Evolutionary conservation across 2,797 vertebrate genomes (phyloP).

Genomic region (Pteropus rufus): DNA sequence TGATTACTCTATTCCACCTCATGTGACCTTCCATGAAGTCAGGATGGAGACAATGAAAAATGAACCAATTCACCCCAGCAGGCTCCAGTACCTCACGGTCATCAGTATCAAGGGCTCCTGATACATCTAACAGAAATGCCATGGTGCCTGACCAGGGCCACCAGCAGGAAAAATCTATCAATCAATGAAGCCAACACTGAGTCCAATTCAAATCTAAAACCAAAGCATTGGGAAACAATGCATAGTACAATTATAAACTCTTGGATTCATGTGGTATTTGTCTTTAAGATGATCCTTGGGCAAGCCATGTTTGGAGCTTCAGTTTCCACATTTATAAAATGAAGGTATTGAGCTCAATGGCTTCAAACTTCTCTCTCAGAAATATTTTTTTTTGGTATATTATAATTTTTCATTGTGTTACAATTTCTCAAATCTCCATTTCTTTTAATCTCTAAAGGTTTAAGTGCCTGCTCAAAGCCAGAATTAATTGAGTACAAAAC

Average conservation of each 20-base stretch:
- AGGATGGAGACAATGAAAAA: conserved; percentile 65
- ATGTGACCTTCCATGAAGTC: conserved; percentile 51
- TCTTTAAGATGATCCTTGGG: neutral
- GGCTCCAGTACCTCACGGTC: conserved; percentile 57
- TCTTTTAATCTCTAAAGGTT: conserved; percentile 10
- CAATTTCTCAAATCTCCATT: neutral
- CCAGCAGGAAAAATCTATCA: conserved; percentile 18
- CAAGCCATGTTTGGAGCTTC: neutral
- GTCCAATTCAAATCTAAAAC: neutral
- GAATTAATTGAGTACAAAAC: conserved; percentile 42
- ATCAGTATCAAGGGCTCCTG: conserved; percentile 63
- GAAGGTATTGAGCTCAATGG: neutral
- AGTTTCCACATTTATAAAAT: conserved; percentile 20
- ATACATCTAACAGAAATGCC: conserved; percentile 70
- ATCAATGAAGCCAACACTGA: conserved; percentile 53
- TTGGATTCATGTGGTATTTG: neutral
- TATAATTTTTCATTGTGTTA: neutral
- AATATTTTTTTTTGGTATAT: neutral
- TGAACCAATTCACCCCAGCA: conserved; percentile 70
- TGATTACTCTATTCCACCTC: conserved; percentile 60
- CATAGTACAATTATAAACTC: neutral
- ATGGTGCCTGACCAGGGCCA: neutral
- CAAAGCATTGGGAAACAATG: neutral
- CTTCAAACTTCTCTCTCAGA: neutral
- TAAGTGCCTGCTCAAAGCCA: conserved; percentile 33